Evolutionary conservation across 2,113 vertebrate genomes (phyloP).

Genomic region (Castor canadensis): DNA sequence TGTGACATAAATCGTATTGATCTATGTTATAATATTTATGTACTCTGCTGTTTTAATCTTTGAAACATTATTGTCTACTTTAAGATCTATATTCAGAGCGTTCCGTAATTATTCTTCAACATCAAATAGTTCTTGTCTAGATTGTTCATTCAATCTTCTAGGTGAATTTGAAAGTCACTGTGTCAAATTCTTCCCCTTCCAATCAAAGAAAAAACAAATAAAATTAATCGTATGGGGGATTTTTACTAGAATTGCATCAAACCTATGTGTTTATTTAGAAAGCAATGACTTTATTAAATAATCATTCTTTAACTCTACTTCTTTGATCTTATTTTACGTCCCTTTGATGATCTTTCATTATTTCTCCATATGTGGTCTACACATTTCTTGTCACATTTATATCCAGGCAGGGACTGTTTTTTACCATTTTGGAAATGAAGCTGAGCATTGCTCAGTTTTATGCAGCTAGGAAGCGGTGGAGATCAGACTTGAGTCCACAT

Average conservation of each 20-base stretch:
- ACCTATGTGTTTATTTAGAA: not conserved
- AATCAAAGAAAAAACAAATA: not conserved
- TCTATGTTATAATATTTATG: conserved; percentile 34
- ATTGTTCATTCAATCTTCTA: not conserved
- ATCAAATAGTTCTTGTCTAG: not conserved
- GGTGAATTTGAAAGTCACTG: conserved; percentile 1
- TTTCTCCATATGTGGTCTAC: not conserved
- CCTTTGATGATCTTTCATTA: not conserved
- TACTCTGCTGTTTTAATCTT: conserved; percentile 26
- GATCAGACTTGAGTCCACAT: not conserved
- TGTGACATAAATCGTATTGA: not conserved
- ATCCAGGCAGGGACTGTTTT: not conserved
- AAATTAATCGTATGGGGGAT: not conserved
- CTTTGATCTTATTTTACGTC: not conserved
- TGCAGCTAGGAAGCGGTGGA: not conserved
- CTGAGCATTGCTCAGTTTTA: not conserved
- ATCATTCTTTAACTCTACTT: not conserved
- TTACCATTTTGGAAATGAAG: not conserved
- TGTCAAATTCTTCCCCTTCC: not conserved
- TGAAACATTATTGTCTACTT: not conserved
- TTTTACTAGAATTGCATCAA: not conserved
- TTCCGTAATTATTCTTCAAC: not conserved
- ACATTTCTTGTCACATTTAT: not conserved
- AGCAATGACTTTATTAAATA: not conserved
- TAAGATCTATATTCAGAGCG: not conserved